phyloP scores from a whole-genome alignment of 1,140 invertebrate species.

The Drosophila biarmipes region DNA sequence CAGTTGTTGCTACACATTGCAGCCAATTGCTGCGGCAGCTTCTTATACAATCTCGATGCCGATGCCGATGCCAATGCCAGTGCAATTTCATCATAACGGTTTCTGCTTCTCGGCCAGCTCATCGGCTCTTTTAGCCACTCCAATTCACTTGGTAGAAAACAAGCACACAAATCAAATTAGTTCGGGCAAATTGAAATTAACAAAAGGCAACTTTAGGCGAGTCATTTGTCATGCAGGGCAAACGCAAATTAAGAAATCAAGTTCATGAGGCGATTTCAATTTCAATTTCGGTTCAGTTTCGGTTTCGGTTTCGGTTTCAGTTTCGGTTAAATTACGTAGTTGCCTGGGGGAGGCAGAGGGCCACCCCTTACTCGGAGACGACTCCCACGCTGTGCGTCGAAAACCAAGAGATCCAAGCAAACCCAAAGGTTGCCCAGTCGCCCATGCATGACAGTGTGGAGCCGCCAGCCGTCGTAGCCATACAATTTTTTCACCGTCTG shows the following conservation, averaged over 20 bases:
- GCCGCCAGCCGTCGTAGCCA: conserved; percentile 8
- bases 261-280: conserved; percentile 68
- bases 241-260: conserved; percentile 77
- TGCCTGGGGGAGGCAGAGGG: background rate
- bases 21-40: conserved; percentile 19
- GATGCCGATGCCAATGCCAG: conserved; percentile 22
- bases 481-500: background rate
- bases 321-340: conserved; percentile 34
- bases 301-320: conserved; percentile 50
- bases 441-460: conserved; percentile 49
- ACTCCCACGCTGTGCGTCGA: conserved; percentile 73
- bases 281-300: conserved; percentile 54
- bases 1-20: conserved; percentile 46
- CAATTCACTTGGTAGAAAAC: background rate
- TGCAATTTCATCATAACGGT: conserved; percentile 62
- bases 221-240: conserved; percentile 60
- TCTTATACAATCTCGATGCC: conserved; percentile 46
- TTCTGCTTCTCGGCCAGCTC: conserved; percentile 4
- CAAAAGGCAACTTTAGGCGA: conserved; percentile 37
- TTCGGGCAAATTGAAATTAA: conserved; percentile 73
- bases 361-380: conserved; percentile 14
- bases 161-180: conserved; percentile 60
- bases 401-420: conserved; percentile 29
- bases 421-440: conserved; percentile 52
- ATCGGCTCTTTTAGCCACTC: background rate